Conservation (phyloP, 2,113 vertebrate species). For the Pitta sordida region DNA sequence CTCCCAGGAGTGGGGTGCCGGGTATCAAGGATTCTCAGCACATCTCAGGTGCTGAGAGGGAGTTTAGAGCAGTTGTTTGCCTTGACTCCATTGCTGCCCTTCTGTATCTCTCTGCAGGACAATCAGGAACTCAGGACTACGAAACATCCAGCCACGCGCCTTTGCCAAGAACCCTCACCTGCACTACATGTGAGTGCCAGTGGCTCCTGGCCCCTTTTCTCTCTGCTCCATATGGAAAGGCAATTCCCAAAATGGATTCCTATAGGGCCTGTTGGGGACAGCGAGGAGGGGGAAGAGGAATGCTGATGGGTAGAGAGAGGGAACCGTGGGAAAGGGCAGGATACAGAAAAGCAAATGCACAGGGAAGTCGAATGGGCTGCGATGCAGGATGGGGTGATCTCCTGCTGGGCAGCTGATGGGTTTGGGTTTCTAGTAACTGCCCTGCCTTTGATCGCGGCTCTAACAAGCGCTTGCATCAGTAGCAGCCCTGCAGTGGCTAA, state of each 20-base stretch:
- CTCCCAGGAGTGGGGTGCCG: rapidly evolving
- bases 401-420: background rate
- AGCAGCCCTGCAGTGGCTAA: background rate
- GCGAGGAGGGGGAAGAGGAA: background rate
- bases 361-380: background rate
- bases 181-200: constrained; percentile 89
- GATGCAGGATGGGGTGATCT: background rate
- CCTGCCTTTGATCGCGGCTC: background rate
- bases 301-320: background rate
- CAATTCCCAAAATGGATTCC: rapidly evolving
- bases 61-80: background rate
- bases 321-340: background rate
- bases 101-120: constrained; percentile 78
- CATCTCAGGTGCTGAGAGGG: rapidly evolving
- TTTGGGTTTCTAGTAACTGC: background rate
- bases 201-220: rapidly evolving
- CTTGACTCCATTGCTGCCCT: background rate
- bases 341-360: background rate
- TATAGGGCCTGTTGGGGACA: rapidly evolving
- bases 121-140: constrained; percentile 95
- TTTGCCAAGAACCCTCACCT: constrained; percentile 95
- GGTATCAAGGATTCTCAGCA: rapidly evolving
- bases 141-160: constrained; percentile 88
- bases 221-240: background rate
- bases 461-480: background rate